Evolutionary conservation across 2,113 vertebrate genomes (phyloP).

Genomic region (Meleagris gallopavo): DNA sequence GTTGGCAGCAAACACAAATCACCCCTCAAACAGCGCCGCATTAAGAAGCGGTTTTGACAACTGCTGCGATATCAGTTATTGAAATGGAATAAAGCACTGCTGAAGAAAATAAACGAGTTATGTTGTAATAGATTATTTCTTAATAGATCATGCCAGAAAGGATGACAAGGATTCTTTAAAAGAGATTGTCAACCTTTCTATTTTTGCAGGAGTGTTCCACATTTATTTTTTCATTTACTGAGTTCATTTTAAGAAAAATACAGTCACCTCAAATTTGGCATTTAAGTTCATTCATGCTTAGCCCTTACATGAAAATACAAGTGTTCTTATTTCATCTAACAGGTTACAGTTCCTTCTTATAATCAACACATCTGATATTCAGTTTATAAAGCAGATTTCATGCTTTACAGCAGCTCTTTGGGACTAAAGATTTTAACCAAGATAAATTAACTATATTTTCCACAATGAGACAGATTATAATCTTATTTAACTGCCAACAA

Average conservation of each 20-base stretch:
- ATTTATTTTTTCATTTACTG: not conserved
- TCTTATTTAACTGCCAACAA: not conserved
- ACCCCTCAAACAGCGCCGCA: not conserved
- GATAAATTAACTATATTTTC: not conserved
- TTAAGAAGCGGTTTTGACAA: not conserved
- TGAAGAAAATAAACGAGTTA: not conserved
- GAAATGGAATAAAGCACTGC: not conserved
- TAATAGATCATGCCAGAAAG: not conserved
- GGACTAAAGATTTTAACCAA: not conserved
- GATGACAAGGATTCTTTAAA: not conserved
- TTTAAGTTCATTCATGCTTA: not conserved
- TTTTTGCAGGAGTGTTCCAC: not conserved
- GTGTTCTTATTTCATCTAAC: not conserved
- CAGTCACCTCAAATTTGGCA: not conserved
- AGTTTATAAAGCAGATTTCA: not conserved
- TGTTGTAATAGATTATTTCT: not conserved
- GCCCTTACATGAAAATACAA: not conserved
- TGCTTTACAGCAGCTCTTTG: not conserved
- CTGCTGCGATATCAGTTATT: rapidly evolving
- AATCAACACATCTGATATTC: not conserved
- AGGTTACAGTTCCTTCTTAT: not conserved
- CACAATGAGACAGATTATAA: not conserved
- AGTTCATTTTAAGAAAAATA: not conserved
- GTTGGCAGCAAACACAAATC: not conserved
- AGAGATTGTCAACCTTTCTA: not conserved